Base-by-base conservation (phyloP, 2,797 vertebrate species). In the Aplochiton taeniatus region DNA sequence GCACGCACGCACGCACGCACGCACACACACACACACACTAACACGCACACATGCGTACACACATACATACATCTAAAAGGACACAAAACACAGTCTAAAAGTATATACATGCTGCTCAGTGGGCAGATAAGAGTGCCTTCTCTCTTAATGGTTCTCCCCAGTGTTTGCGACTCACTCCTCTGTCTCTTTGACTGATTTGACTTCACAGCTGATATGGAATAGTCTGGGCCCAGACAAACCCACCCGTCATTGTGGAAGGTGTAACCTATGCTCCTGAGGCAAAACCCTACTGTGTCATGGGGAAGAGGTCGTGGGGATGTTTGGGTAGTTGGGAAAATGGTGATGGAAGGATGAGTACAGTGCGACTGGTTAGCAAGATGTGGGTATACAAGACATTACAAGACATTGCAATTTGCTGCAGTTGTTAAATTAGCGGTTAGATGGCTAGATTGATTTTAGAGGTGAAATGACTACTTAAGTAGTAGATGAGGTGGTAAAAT, bases 161-260 rank as follows among this genome's bases (percentile, higher is more conserved):
- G 31, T 44, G n/a, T 16, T 18, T 43, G 14, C 16, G 41, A 47
- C 12, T 49, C 9, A 14, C 20, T 42, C 44, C 61, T 56, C 19
- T 53, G 48, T 63, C 17, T 9, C 4, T 8, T 42, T 13, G 17
- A 10, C 3, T 8, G 11, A 58, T 11, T 58, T 17, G 42, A 19
- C 16, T 61, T 62, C 41, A 61, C 46, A 48, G 59, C 44, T 66
- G 80, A 84, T 84, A 78, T 83, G 80, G 68, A 77, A 68, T 58
- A 68, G 63, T 8, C 31, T 2, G 31, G 31, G 55, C 5, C 18
- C 16, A 8, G 41, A 31, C 18, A 8, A 20, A 46, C 52, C 4
- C 65, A 56, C 17, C 2, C 31, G 31, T 31, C 31, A 31, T 31
- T 31, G 31, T 31, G 31, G 31, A 31, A 31, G 31, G 31, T 31